A percentile compares a stretch with the other conserved stretches of the same genome.
These are phyloP conservation scores for Cricetomys ansorgei DNA, from an alignment of 2,113 vertebrate species.

Conservation along the genomic window DNA sequence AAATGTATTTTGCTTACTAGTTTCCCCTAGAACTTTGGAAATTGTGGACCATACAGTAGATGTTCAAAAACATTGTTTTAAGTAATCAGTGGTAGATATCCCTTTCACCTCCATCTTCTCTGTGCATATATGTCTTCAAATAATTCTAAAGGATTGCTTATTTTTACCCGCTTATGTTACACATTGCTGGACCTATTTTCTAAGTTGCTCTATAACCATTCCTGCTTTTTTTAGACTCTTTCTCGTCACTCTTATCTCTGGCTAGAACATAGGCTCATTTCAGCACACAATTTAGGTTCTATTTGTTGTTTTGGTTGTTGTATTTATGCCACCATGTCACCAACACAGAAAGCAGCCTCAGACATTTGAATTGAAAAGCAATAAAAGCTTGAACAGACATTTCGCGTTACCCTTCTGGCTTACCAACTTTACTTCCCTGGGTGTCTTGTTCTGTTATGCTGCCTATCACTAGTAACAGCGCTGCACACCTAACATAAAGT, in stretches of 20 bases:
- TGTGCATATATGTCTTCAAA: not conserved
- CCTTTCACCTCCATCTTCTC: not conserved
- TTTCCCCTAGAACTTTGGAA: not conserved
- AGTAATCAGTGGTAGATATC: not conserved
- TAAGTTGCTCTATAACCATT: not conserved
- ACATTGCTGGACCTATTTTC: not conserved
- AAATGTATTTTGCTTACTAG: not conserved
- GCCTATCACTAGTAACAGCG: not conserved
- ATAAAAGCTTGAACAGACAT: not conserved
- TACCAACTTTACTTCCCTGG: not conserved
- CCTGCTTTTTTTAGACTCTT: not conserved
- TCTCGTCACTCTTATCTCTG: not conserved
- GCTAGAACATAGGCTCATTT: not conserved
- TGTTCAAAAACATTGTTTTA: not conserved
- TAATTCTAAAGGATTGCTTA: not conserved
- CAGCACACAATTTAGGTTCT: not conserved
- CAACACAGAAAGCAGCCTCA: not conserved
- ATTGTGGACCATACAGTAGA: not conserved
- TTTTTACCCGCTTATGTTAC: not conserved
- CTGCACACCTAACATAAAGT: not conserved
- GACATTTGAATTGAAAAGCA: not conserved
- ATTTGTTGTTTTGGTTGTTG: not conserved
- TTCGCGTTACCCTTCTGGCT: not conserved
- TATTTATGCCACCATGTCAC: not conserved
- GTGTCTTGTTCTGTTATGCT: not conserved